Conservation (phyloP, 2,797 vertebrate genomes). For the Erpetoichthys calabaricus region DNA sequence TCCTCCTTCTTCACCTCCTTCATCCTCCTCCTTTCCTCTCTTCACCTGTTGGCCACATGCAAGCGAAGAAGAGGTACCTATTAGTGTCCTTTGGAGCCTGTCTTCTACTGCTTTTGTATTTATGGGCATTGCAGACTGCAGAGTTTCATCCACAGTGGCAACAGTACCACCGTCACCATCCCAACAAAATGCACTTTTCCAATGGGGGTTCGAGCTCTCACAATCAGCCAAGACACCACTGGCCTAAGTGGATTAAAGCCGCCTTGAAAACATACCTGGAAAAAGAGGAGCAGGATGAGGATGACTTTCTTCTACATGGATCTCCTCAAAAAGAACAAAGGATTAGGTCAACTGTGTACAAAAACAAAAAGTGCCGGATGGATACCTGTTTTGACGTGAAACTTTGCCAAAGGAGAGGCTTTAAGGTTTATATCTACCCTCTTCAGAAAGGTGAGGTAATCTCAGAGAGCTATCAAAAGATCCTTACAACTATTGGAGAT, state of each 20-base stretch:
- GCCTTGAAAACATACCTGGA: conserved; percentile 50
- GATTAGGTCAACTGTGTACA: conserved; percentile 54
- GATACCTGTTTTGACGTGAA: conserved; percentile 60
- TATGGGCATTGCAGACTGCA: conserved; percentile 56
- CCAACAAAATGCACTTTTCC: conserved; percentile 20
- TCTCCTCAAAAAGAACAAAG: conserved; percentile 49
- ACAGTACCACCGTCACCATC: conserved; percentile 18
- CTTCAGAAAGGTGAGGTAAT: conserved; percentile 43
- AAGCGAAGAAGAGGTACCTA: conserved; percentile 74
- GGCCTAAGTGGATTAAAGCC: conserved; percentile 30
- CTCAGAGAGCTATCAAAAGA: conserved; percentile 59
- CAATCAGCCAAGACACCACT: conserved; percentile 27
- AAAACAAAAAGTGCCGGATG: conserved; percentile 59
- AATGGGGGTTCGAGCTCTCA: conserved; percentile 25
- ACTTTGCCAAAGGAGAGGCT: conserved; percentile 46
- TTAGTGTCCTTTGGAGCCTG: conserved; percentile 64
- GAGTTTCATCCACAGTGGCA: conserved; percentile 43
- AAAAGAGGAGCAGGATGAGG: conserved; percentile 56
- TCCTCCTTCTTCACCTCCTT: conserved; percentile 10
- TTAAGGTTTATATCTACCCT: conserved; percentile 55
- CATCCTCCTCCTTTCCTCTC: conserved; percentile 19
- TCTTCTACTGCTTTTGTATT: conserved; percentile 59
- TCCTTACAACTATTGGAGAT: conserved; percentile 49
- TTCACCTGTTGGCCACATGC: conserved; percentile 58
- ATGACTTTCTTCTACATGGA: conserved; percentile 52